Base-by-base conservation (phyloP, 2,888 invertebrate genomes). In the Brenthis hecate region DNA sequence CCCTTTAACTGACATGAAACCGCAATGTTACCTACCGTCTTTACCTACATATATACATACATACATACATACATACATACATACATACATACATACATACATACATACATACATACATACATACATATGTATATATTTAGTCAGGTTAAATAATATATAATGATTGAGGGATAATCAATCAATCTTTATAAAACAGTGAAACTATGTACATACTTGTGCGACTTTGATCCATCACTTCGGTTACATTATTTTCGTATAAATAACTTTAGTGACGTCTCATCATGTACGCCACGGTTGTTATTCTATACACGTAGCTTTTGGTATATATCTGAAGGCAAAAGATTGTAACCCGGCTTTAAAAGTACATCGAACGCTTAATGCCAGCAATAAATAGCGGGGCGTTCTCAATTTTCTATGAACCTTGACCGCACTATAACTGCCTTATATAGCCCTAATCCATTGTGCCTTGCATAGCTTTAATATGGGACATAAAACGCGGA, bases 401-500 rank as follows among this genome's bases (percentile, higher is more conserved):
- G 65, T 36, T 70, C 68, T 70, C 56, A 70, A 72, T 65, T 70
- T 70, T 63, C 58, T 65, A 68, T 70, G 70, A 68, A 72, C 67
- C 70, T 72, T 70, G 72, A 68, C 70, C 72, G 65, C 62, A 28
- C 69, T 65, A 65, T 65, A 69, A 62, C 53, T 56, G 69, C 64
- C 69, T 60, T 56, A 61, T 66, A 68, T 61, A 64, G 58, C 28
- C 56, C 65, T 71, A 71, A 72, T 74, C 68, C 72, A 72, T 69
- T 71, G 71, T 67, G 66, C 62, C 58, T 47, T 57, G 57, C 67
- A 68, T 61, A 68, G 68, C 47, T 70, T 73, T 72, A 67, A 72
- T 69, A 67, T 61, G 51, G 48, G 65, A 69, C 66, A 68, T 75
- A 70, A 75, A 73, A 56, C 57, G 71, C 36, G 71, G 53, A 64